Percentiles rank a stretch among this genome's conserved stretches.
Conservation (phyloP, 1,140 invertebrate genomes). For the Nilaparvata lugens region DNA sequence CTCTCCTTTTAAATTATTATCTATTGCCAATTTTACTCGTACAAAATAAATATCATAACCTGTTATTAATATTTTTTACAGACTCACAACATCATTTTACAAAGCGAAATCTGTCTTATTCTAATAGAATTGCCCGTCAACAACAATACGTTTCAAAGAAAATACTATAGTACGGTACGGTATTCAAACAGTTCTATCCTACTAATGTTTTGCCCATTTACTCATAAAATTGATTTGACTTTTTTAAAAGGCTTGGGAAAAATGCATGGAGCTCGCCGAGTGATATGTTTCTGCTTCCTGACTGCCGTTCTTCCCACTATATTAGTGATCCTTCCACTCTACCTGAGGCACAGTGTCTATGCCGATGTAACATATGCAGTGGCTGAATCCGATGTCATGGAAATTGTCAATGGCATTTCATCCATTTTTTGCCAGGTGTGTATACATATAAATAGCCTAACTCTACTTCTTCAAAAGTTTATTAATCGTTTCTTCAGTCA, state of each 20-base stretch:
- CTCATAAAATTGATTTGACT: neutral
- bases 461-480: too few relatives aligned
- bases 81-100: too few relatives aligned
- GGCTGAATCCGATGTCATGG: constrained; percentile 70
- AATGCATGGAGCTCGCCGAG: constrained; percentile 64
- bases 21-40: too few relatives aligned
- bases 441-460: too few relatives aligned
- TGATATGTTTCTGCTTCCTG: constrained; percentile 61
- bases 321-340: constrained; percentile 61
- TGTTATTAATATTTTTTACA: neutral
- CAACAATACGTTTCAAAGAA: too few relatives aligned
- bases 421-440: constrained; percentile 59
- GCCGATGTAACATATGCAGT: constrained; percentile 62
- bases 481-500: too few relatives aligned
- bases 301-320: constrained; percentile 60
- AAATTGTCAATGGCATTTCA: constrained; percentile 66
- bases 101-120: too few relatives aligned
- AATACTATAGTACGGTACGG: too few relatives aligned
- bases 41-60: too few relatives aligned
- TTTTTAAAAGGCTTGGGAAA: constrained; percentile 45
- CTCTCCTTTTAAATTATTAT: too few relatives aligned
- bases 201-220: neutral
- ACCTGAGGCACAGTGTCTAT: constrained; percentile 60
- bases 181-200: neutral
- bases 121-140: too few relatives aligned